phyloP scores from a whole-genome alignment of 2,888 invertebrate genomes.

The Caenorhabditis virilis region DNA sequence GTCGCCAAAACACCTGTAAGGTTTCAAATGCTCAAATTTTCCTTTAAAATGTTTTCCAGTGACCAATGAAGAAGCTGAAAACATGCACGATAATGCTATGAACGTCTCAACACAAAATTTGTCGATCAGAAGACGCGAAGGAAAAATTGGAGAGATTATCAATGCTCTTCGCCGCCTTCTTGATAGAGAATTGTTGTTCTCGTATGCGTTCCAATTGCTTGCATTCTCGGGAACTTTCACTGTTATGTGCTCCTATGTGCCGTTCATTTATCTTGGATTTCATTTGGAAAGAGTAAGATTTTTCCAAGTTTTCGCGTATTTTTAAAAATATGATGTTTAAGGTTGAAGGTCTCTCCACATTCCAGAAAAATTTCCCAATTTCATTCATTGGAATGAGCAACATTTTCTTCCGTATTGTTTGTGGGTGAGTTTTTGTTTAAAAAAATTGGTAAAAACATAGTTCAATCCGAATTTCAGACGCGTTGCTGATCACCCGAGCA shows the following conservation, averaged over 20 bases:
- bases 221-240: constrained; percentile 89
- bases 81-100: constrained; percentile 13
- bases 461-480: constrained; percentile 27
- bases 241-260: constrained; percentile 93
- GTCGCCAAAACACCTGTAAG: constrained; percentile 36
- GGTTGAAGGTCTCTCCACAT: constrained; percentile 42
- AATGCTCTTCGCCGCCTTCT: constrained; percentile 53
- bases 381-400: constrained; percentile 89
- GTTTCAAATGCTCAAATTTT: background rate
- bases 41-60: constrained; percentile 4
- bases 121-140: constrained; percentile 12
- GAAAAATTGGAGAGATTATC: constrained; percentile 16
- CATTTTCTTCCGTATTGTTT: constrained; percentile 85
- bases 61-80: constrained; percentile 25
- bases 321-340: no score
- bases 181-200: constrained; percentile 82
- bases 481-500: constrained; percentile 78
- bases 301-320: no score
- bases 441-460: constrained; percentile 2
- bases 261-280: constrained; percentile 82
- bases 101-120: constrained; percentile 22
- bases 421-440: constrained; percentile 69
- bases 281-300: no score
- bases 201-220: constrained; percentile 85
- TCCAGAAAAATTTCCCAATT: constrained; percentile 77